A percentile compares a stretch with the other conserved stretches of the same genome.
Conservation (phyloP, 2,888 invertebrate species). For the Linnaemya vulpina region DNA sequence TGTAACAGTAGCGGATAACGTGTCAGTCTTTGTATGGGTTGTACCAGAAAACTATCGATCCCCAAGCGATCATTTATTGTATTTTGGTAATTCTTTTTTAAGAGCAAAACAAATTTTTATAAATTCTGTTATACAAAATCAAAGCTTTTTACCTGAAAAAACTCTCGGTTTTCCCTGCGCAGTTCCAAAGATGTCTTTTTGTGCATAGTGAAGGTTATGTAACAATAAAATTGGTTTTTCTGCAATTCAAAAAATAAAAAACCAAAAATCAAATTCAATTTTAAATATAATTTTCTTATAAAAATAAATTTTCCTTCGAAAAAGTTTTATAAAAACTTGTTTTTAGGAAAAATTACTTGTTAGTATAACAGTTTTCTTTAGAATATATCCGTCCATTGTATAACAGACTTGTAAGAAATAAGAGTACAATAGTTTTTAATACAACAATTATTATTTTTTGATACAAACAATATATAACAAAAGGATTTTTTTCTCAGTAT, state of each 20-base stretch:
- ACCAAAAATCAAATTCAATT: not conserved
- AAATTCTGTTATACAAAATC: not conserved
- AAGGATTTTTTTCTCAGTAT: too few species aligned
- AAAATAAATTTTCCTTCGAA: too few species aligned
- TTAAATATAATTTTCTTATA: too few species aligned
- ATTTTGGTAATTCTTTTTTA: conserved; percentile 77
- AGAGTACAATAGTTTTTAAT: not conserved
- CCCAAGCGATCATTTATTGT: conserved; percentile 82
- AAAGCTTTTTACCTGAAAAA: conserved; percentile 77
- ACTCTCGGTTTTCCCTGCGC: conserved; percentile 80
- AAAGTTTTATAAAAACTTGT: too few species aligned
- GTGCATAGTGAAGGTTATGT: conserved; percentile 82
- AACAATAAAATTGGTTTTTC: conserved; percentile 81
- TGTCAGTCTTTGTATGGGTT: conserved; percentile 83
- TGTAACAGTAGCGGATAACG: conserved; percentile 82
- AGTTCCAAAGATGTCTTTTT: conserved; percentile 81
- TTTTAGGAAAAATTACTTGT: too few species aligned
- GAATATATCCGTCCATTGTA: not conserved
- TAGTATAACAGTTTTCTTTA: too few species aligned
- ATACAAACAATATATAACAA: too few species aligned
- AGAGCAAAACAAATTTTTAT: not conserved
- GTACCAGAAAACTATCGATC: conserved; percentile 82
- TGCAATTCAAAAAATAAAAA: conserved; percentile 65
- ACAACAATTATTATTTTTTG: too few species aligned
- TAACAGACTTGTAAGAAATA: not conserved